phyloP scores from a whole-genome alignment of 2,113 vertebrate species.

The Pipra filicauda region DNA sequence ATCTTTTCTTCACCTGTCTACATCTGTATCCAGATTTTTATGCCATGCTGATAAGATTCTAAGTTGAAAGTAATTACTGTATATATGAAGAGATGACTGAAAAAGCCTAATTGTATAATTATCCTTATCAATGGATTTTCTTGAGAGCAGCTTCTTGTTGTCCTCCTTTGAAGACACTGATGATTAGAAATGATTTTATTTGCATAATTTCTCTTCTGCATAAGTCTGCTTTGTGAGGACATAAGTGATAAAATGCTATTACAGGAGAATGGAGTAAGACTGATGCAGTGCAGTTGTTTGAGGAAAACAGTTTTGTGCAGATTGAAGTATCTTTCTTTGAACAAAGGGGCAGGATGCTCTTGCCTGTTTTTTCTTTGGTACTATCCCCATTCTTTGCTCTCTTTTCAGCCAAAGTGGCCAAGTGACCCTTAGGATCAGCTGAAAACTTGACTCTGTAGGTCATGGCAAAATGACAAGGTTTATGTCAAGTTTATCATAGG shows the following conservation, averaged over 20 bases:
- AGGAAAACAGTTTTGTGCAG: neutral
- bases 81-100: neutral
- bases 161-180: constrained; percentile 1
- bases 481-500: neutral
- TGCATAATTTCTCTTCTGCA: constrained; percentile 21
- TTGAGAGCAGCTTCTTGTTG: constrained; percentile 9
- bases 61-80: neutral
- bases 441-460: neutral
- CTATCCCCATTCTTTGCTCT: neutral
- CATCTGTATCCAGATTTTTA: neutral
- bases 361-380: neutral
- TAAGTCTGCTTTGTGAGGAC: constrained; percentile 60
- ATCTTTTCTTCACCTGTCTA: constrained; percentile 41
- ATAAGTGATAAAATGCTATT: neutral
- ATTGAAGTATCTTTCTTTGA: neutral
- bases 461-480: neutral
- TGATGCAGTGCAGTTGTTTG: neutral
- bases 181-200: constrained; percentile 31
- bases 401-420: neutral
- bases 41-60: neutral
- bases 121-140: constrained; percentile 37
- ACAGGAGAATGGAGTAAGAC: neutral
- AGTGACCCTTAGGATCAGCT: neutral
- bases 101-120: constrained; percentile 37
- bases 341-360: neutral